phyloP scores from a whole-genome alignment of 2,888 invertebrate species.

The Chrysolina oricalcia region DNA sequence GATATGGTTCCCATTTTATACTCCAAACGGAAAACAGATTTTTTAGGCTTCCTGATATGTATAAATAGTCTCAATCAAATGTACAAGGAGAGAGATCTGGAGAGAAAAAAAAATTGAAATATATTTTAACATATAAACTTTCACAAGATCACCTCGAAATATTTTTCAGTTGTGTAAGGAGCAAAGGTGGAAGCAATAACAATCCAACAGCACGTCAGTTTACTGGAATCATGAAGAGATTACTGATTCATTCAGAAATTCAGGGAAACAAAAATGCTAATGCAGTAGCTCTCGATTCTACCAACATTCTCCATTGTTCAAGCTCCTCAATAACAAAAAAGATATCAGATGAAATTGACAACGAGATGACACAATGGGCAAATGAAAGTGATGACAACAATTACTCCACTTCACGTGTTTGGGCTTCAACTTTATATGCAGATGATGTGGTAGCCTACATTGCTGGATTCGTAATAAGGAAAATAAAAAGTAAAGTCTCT shows the following conservation, averaged over 20 bases:
- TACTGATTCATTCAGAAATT: slow-evolving; percentile 36
- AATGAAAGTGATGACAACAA: not conserved
- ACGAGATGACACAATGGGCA: no score
- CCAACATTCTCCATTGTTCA: slow-evolving; percentile 34
- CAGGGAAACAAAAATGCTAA: slow-evolving; percentile 33
- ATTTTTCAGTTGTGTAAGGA: slow-evolving; percentile 36
- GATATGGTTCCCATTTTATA: slow-evolving; percentile 18
- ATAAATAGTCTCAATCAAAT: slow-evolving; percentile 41
- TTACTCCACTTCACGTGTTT: slow-evolving; percentile 6
- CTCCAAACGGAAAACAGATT: slow-evolving; percentile 40
- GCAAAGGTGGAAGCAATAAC: slow-evolving; percentile 41
- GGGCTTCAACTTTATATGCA: slow-evolving; percentile 26
- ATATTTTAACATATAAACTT: slow-evolving; percentile 39
- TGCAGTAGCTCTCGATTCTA: slow-evolving; percentile 33
- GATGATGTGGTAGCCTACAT: slow-evolving; percentile 38
- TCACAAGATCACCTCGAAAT: slow-evolving; percentile 43
- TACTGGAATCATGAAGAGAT: slow-evolving; percentile 35
- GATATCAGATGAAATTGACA: no score
- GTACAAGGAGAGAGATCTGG: slow-evolving; percentile 35
- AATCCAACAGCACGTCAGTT: slow-evolving; percentile 45
- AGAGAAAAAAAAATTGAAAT: slow-evolving; percentile 34
- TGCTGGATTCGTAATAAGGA: slow-evolving; percentile 38
- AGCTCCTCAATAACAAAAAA: not conserved
- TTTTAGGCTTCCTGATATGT: slow-evolving; percentile 46
- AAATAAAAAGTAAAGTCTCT: not conserved